phyloP scores from a whole-genome alignment of 2,797 vertebrate species.

The Chloroceryle inda region DNA sequence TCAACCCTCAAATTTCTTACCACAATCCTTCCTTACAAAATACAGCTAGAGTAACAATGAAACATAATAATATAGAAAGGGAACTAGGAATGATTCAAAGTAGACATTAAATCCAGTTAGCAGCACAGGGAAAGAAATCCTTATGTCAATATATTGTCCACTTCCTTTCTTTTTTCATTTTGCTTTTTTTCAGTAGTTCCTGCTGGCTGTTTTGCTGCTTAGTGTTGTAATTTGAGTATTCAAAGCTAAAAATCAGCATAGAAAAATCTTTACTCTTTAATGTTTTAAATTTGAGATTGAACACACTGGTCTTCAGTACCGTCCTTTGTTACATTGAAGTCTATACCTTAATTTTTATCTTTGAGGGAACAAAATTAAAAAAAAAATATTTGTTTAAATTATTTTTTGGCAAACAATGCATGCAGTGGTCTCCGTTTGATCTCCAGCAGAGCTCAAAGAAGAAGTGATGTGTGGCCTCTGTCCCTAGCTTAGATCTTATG shows the following conservation, averaged over 20 bases:
- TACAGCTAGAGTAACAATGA: not conserved
- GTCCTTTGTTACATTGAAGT: not conserved
- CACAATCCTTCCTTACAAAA: not conserved
- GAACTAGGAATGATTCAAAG: not conserved
- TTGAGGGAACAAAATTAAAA: not conserved
- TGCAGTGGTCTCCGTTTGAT: not conserved
- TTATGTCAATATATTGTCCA: not conserved
- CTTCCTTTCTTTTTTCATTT: not conserved
- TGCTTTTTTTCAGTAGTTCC: not conserved
- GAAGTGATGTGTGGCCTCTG: not conserved
- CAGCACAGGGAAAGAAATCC: not conserved
- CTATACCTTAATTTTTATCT: not conserved
- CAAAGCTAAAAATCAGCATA: not conserved
- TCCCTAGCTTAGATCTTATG: not conserved
- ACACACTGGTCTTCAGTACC: not conserved
- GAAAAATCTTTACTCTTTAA: not conserved
- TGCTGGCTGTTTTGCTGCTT: not conserved
- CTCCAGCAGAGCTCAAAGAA: not conserved
- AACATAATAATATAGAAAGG: not conserved
- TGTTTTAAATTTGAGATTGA: not conserved
- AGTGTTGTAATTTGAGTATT: not conserved
- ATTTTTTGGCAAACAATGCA: not conserved
- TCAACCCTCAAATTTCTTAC: not conserved
- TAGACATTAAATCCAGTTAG: constrained; percentile 4
- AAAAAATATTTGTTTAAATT: not conserved